These are phyloP conservation scores for Globia sparganii DNA, from an alignment of 2,888 invertebrate species.

Conservation along the genomic window DNA sequence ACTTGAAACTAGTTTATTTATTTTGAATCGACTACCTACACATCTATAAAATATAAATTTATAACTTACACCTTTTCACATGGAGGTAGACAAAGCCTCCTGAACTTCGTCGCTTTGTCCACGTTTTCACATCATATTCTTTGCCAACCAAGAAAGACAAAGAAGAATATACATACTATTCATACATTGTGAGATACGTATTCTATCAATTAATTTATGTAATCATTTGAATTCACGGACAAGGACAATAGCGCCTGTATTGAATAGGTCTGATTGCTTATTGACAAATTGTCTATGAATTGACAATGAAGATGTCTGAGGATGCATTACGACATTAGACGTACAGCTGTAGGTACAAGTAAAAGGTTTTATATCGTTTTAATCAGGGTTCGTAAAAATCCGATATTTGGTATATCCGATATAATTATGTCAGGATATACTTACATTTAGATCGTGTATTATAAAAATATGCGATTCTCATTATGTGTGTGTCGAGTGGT, in stretches of 20 bases:
- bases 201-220: slow-evolving; percentile 10
- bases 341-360: background rate
- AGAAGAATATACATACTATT: background rate
- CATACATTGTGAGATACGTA: background rate
- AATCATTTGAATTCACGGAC: slow-evolving; percentile 11
- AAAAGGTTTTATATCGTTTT: background rate
- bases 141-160: background rate
- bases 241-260: slow-evolving; percentile 24
- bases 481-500: too few relatives aligned
- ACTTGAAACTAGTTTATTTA: background rate
- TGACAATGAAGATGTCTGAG: slow-evolving; percentile 5
- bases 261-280: slow-evolving; percentile 45
- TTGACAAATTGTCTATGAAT: slow-evolving; percentile 31
- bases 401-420: too few relatives aligned
- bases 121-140: background rate
- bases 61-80: too few relatives aligned
- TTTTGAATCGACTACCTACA: background rate
- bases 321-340: background rate
- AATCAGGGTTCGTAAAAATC: background rate
- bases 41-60: too few relatives aligned
- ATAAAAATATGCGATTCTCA: too few relatives aligned
- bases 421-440: too few relatives aligned
- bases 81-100: background rate
- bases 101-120: background rate
- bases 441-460: too few relatives aligned